Evolutionary conservation across 2,888 invertebrate genomes (phyloP).

Genomic region (Drosophila suboccidentalis): DNA sequence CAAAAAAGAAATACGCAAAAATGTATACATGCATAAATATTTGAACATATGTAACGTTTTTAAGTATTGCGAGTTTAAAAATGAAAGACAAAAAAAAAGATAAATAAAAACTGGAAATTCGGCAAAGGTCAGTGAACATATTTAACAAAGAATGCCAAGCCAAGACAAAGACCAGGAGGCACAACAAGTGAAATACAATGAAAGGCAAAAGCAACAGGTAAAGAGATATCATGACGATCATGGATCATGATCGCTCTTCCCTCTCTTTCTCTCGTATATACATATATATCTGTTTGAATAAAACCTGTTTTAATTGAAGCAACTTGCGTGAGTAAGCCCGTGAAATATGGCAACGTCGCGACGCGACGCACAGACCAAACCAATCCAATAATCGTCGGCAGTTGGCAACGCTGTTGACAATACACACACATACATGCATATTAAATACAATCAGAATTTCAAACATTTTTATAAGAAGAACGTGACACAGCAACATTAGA

Average conservation of each 20-base stretch:
- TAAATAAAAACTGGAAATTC: conserved; percentile 63
- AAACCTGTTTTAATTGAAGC: conserved; percentile 79
- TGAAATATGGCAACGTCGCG: conserved; percentile 78
- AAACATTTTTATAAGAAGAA: conserved; percentile 70
- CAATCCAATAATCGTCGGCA: conserved; percentile 49
- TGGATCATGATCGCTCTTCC: conserved; percentile 66
- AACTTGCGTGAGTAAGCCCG: conserved; percentile 62
- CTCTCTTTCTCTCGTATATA: conserved; percentile 21
- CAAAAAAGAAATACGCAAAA: conserved; percentile 28
- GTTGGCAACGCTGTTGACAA: conserved; percentile 58
- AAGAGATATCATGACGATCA: conserved; percentile 58
- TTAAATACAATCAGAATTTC: conserved; percentile 72
- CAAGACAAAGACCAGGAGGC: conserved; percentile 24
- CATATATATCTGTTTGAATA: conserved; percentile 6
- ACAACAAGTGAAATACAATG: conserved; percentile 48
- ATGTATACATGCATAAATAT: conserved; percentile 25
- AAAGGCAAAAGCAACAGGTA: conserved; percentile 15
- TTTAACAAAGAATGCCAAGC: conserved; percentile 61
- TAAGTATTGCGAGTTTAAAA: conserved; percentile 9
- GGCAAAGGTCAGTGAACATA: conserved; percentile 82
- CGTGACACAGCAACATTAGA: conserved; percentile 71
- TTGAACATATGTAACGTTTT: conserved; percentile 40
- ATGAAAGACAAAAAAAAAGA: conserved; percentile 15
- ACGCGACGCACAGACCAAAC: conserved; percentile 45
- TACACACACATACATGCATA: conserved; percentile 9